Evolutionary conservation across 92 coral and sea anemone species (phyloP), one percentile per base, ranked within the genome.

Genomic region (Muricea muricata): DNA sequence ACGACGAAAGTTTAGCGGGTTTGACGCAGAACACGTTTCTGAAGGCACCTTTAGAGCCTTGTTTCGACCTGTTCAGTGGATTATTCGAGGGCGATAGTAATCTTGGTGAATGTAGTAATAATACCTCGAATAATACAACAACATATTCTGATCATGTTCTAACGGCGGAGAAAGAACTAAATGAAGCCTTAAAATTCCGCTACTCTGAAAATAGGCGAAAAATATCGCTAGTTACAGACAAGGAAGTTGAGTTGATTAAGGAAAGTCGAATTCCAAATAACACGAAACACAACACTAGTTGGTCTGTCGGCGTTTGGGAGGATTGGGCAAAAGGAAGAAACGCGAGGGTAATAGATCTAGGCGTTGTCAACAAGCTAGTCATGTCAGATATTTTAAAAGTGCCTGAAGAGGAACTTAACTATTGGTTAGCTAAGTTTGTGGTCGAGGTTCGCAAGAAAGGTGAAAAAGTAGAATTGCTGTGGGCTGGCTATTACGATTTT

Each of bases 301-400:
- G 87, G 91, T 83, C 87, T 40, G 46, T 82, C 13, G 30, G 87
- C 21, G 87, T 74, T 40, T 85, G 89, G 89, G 24, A 39, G 14
- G 74, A 88, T 56, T 83, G 91, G 91, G 91, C 91, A 40, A 42
- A 54, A 31, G 84, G 75, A 65, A 42, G 88, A 40, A 76, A 88
- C 69, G 20, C 28, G n/a, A 73, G 45, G 41, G 79, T 54, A 13
- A 26, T 32, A 55, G 66, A 0, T 1, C 41, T 21, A 30, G 47
- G 24, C 4, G 15, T 21, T 3, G 21, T 21, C 12, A 33, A 48
- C 14, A 26, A 48, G 26, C 34, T 67, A 23, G 86, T 83, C 48
- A 72, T 50, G 33, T 24, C 87, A 13, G 87, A 70, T 24, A 37
- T 83, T 33, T 18, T 50, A 1, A 33, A n/a, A 13, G 17, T n/a